Evolutionary conservation across 2,113 vertebrate genomes (phyloP).

Genomic region (Chaetura pelagica): DNA sequence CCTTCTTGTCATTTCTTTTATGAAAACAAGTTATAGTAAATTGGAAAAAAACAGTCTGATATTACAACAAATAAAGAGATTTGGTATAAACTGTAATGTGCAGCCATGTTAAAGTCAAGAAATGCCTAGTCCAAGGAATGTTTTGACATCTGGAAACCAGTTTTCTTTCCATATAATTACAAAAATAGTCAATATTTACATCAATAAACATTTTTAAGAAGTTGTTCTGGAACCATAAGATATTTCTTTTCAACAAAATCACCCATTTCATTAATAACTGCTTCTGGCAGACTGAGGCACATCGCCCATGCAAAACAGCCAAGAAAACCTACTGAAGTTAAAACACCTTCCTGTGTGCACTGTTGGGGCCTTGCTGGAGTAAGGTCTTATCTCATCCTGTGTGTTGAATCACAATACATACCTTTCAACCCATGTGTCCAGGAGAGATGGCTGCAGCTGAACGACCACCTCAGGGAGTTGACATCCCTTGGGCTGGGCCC

Average conservation of each 20-base stretch:
- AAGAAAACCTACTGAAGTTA: neutral
- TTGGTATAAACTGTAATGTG: neutral
- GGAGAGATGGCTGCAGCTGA: neutral
- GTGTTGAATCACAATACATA: neutral
- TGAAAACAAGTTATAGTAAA: neutral
- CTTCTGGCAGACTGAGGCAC: neutral
- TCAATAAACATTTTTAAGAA: neutral
- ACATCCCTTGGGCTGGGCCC: neutral
- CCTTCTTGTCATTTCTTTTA: neutral
- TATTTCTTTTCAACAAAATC: neutral
- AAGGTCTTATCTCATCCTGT: neutral
- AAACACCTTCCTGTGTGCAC: fast-evolving
- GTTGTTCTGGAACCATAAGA: neutral
- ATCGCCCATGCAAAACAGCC: neutral
- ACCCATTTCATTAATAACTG: neutral
- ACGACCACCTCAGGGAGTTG: neutral
- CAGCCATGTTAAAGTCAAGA: neutral
- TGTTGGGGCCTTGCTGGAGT: neutral
- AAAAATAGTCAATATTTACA: neutral
- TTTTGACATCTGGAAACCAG: neutral
- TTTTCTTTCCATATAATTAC: neutral
- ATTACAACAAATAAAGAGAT: neutral
- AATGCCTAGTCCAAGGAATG: neutral
- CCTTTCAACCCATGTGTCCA: neutral
- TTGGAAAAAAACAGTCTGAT: neutral